Conservation (phyloP, 2,888 invertebrate genomes). For the Drosophila planitibia region DNA sequence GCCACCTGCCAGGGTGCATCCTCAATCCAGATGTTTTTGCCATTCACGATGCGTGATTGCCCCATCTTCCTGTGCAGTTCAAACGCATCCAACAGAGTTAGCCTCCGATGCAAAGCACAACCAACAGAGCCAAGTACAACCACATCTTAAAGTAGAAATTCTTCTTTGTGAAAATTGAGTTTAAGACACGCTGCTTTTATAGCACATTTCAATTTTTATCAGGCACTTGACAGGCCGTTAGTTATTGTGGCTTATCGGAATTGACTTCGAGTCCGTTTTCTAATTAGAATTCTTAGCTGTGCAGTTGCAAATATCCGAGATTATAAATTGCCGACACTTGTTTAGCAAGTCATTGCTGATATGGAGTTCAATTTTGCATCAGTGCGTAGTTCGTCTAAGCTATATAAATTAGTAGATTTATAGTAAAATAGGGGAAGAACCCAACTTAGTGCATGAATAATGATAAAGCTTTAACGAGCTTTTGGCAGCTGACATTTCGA, state of each 20-base stretch:
- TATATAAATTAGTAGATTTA: background rate
- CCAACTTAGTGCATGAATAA: background rate
- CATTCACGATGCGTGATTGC: conserved; percentile 16
- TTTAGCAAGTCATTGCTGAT: background rate
- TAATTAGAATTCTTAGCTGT: background rate
- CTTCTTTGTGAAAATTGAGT: background rate
- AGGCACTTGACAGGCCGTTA: background rate
- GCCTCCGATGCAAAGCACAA: background rate
- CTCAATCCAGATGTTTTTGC: conserved; percentile 3
- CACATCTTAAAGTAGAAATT: conserved; percentile 6
- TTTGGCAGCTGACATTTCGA: background rate
- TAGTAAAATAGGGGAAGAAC: background rate
- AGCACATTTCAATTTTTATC: background rate
- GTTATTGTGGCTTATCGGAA: conserved; percentile 16
- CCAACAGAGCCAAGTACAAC: background rate
- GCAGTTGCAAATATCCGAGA: background rate
- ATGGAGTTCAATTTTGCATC: background rate
- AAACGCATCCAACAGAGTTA: background rate
- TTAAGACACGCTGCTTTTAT: conserved; percentile 3
- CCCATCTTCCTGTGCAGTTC: background rate
- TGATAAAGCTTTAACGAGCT: background rate
- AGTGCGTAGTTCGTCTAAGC: background rate
- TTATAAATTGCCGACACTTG: background rate
- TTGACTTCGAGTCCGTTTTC: background rate
- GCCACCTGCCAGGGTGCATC: conserved; percentile 23